Percentiles rank a stretch among this genome's conserved stretches.
These are phyloP conservation scores for Hirudinaria manillensis DNA, from an alignment of 2,888 invertebrate genomes.

Conservation along the genomic window DNA sequence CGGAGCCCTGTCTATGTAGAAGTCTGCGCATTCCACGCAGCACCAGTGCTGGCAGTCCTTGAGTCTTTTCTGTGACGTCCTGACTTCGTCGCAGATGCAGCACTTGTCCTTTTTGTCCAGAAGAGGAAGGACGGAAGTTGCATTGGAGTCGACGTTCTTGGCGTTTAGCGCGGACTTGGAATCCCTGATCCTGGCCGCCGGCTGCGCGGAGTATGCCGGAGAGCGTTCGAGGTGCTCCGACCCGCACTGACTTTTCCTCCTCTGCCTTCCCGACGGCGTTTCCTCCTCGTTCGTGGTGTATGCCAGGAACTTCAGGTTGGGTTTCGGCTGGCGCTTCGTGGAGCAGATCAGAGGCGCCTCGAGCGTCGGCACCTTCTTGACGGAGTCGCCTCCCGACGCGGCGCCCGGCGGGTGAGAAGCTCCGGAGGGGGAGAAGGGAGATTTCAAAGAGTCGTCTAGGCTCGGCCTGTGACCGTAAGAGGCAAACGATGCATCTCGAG, in stretches of 20 bases:
- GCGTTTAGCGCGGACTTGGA: neutral
- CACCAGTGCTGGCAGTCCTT: slow-evolving; percentile 19
- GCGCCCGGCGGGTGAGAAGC: neutral
- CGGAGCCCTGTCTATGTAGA: slow-evolving; percentile 27
- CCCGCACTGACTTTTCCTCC: slow-evolving; percentile 58
- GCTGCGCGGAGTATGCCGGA: neutral
- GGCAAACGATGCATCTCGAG: too few relatives aligned
- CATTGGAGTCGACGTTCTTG: neutral
- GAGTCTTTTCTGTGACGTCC: slow-evolving; percentile 7
- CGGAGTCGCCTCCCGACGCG: neutral
- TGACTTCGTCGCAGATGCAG: slow-evolving; percentile 16
- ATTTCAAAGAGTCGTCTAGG: too few relatives aligned
- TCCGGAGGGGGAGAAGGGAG: neutral
- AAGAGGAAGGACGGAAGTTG: neutral
- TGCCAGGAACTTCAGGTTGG: slow-evolving; percentile 47
- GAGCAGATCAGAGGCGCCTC: slow-evolving; percentile 41
- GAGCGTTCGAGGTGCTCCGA: neutral
- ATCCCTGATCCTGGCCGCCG: neutral
- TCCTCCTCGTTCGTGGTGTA: slow-evolving; percentile 66
- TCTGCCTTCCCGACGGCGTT: slow-evolving; percentile 89
- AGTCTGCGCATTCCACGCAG: slow-evolving; percentile 26
- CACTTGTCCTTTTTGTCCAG: slow-evolving; percentile 19
- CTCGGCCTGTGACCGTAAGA: too few relatives aligned
- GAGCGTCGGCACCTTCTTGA: slow-evolving; percentile 31
- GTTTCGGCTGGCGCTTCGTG: slow-evolving; percentile 50